Evolutionary conservation across 2,797 vertebrate species (phyloP), one percentile per base, ranked within the genome.

Genomic region (Phaenicophaeus curvirostris): DNA sequence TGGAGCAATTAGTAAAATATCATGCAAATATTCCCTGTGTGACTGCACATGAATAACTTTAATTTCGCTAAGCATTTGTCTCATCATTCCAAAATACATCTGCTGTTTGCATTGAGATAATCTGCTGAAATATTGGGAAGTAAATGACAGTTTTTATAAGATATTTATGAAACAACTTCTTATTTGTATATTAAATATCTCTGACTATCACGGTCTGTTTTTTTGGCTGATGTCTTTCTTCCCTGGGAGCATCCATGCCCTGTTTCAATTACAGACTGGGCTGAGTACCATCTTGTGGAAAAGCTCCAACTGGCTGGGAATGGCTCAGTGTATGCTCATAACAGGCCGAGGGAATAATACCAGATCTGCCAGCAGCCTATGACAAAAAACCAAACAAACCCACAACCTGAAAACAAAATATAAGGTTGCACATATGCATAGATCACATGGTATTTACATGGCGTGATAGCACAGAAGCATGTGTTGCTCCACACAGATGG

Each of bases 11-110:
- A 98, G 96, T 94, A 96, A 97, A 97, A 97, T 97, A 98, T 97
- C 97, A 97, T 98, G 96, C 97, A 97, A 98, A 98, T 98, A 98
- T 97, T 98, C 97, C 97, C 97, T 96, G 92, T 96, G 96, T 97
- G 98, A 96, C 95, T 97, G 91, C 95, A 97, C 95, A 97, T 95
- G 96, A 97, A 96, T 97, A 97, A 97, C 93, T 97, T 97, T 87
- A 97, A 97, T 97, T 98, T 96, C 57, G 11, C 84, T 87, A 94
- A 98, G 96, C 96, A 95, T 97, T 98, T 97, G 96, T 97, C 96
- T 97, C 75, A 2, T 95, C 42, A 8, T 94, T 97, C 93, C 39
- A 57, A 97, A 97, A 96, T 98, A 95, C 96, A 98, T 98, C 97
- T 98, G 97, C 96, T 98, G 95, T 97, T 98, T 98, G 96, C 92